Evolutionary conservation across 2,113 vertebrate genomes (phyloP).

Genomic region (Sturnira hondurensis): DNA sequence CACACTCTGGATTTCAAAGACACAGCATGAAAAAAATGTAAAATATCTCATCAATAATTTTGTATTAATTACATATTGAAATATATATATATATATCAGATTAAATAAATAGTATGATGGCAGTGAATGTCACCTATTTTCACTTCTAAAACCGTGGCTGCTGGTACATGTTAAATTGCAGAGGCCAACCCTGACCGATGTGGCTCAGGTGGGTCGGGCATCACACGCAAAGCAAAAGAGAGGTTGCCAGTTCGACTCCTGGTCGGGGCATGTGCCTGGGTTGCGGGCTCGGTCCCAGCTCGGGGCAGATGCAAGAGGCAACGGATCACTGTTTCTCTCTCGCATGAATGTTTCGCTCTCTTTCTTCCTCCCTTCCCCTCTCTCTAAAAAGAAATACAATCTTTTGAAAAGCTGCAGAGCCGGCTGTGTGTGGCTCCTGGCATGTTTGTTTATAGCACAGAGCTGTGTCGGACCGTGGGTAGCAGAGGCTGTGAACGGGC

Average conservation of each 20-base stretch:
- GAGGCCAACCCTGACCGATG: neutral
- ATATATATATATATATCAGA: neutral
- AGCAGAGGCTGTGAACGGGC: fast-evolving
- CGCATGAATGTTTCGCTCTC: too few relatives aligned
- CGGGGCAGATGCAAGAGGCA: too few relatives aligned
- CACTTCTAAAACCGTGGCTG: neutral
- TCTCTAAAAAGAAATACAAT: too few relatives aligned
- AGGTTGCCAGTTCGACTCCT: too few relatives aligned
- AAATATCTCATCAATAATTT: neutral
- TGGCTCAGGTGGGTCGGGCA: too few relatives aligned
- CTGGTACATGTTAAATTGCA: neutral
- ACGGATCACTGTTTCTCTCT: too few relatives aligned
- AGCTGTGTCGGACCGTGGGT: fast-evolving
- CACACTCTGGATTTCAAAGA: neutral
- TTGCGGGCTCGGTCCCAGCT: too few relatives aligned
- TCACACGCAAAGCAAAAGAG: too few relatives aligned
- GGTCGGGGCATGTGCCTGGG: too few relatives aligned
- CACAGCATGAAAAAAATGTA: fast-evolving
- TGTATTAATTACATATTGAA: neutral
- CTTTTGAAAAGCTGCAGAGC: neutral
- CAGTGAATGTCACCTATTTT: neutral
- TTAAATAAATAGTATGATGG: neutral
- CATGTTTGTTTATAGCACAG: fast-evolving
- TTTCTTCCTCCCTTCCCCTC: too few relatives aligned
- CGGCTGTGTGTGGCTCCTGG: neutral